Conservation (phyloP, 2,797 vertebrate genomes). For the Manis javanica region DNA sequence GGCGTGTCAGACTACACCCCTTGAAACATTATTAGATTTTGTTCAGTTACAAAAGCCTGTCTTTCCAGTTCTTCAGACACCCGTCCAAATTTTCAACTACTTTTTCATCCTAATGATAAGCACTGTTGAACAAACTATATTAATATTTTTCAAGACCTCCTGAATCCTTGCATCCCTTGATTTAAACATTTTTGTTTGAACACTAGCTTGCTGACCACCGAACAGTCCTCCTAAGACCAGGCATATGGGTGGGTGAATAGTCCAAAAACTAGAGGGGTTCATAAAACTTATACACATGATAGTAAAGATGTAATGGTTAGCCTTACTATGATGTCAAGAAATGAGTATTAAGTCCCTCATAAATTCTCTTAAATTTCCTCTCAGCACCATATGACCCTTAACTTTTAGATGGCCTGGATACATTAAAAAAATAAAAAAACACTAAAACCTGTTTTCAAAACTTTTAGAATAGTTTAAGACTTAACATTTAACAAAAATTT, state of each 20-base stretch:
- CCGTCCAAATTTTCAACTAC: background rate
- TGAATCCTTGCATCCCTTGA: background rate
- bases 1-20: background rate
- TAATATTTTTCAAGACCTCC: background rate
- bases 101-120: background rate
- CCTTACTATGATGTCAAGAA: background rate
- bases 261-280: background rate
- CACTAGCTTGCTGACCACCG: background rate
- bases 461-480: background rate
- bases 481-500: background rate
- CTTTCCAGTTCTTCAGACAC: background rate
- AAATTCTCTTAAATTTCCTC: background rate
- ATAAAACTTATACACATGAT: background rate
- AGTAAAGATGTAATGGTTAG: background rate
- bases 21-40: background rate
- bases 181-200: constrained; percentile 26
- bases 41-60: background rate
- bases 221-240: background rate
- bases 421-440: background rate
- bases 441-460: background rate
- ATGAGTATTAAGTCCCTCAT: background rate
- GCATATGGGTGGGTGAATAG: background rate
- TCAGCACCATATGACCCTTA: background rate
- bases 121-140: background rate
- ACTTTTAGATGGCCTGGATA: background rate